Percentiles rank a stretch among this genome's conserved stretches.
phyloP scores from a whole-genome alignment of 2,888 invertebrate species.

The Drymonia ruficornis region DNA sequence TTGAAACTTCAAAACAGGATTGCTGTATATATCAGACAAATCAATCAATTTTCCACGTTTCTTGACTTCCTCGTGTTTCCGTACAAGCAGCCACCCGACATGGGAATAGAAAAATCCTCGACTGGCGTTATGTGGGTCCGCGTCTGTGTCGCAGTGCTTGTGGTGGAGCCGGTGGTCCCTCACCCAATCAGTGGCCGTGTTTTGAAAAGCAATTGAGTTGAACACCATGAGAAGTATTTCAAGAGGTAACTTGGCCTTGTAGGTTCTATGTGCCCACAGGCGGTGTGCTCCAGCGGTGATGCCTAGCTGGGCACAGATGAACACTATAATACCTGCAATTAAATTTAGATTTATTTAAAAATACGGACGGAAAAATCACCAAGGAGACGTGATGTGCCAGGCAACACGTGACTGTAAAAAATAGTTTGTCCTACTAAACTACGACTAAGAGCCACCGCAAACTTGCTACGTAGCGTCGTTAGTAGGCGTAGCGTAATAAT shows the following conservation, averaged over 20 bases:
- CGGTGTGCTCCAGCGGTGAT: conserved; percentile 56
- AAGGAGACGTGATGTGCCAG: no score
- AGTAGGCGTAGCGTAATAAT: no score
- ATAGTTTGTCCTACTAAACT: no score
- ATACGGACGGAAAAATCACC: no score
- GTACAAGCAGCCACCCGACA: conserved; percentile 92
- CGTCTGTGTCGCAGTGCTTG: conserved; percentile 82
- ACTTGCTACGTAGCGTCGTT: no score
- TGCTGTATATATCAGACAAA: conserved; percentile 87
- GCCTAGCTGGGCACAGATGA: conserved; percentile 44
- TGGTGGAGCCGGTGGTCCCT: conserved; percentile 88
- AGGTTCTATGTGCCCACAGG: conserved; percentile 54
- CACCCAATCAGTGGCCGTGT: conserved; percentile 84
- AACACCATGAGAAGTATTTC: conserved; percentile 54
- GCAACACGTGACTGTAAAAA: no score
- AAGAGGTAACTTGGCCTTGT: conserved; percentile 54
- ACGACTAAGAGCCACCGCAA: no score
- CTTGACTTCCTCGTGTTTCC: conserved; percentile 90
- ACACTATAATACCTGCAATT: conserved; percentile 41
- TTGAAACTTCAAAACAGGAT: conserved; percentile 89
- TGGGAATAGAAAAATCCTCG: conserved; percentile 94
- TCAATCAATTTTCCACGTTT: conserved; percentile 88
- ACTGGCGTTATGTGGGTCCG: conserved; percentile 88
- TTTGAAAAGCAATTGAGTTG: conserved; percentile 66
- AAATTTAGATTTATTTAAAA: no score